Conservation (phyloP, 2,888 invertebrate genomes). For the Stenodera caucasica region DNA sequence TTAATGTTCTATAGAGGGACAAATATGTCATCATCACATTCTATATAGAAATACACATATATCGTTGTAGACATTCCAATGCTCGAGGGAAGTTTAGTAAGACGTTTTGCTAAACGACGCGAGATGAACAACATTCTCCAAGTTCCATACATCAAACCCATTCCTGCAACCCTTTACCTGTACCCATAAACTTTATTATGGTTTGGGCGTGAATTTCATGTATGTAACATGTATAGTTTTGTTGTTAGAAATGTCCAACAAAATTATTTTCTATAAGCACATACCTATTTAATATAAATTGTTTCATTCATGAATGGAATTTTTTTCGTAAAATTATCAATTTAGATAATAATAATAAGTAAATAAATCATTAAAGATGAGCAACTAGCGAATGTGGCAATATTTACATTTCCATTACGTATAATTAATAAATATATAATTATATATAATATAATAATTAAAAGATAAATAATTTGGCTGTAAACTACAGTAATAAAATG, state of each 20-base stretch:
- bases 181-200: constrained; percentile 32
- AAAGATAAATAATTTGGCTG: constrained; percentile 17
- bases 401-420: constrained; percentile 26
- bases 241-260: background rate
- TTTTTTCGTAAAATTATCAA: background rate
- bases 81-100: constrained; percentile 47
- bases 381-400: constrained; percentile 16
- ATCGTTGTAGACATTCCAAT: constrained; percentile 48
- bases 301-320: background rate
- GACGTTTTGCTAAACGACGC: constrained; percentile 52
- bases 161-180: constrained; percentile 49
- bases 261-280: no score
- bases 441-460: constrained; percentile 18
- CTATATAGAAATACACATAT: constrained; percentile 31
- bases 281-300: no score
- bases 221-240: constrained; percentile 12
- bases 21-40: constrained; percentile 55
- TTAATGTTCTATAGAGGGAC: constrained; percentile 44
- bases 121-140: constrained; percentile 52
- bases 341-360: background rate
- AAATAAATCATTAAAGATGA: background rate
- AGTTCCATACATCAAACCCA: constrained; percentile 54
- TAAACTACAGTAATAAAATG: constrained; percentile 21
- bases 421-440: constrained; percentile 18
- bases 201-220: constrained; percentile 27